Evolutionary conservation across 2,113 vertebrate species (phyloP).

Genomic region (Ariopsis seemanni): DNA sequence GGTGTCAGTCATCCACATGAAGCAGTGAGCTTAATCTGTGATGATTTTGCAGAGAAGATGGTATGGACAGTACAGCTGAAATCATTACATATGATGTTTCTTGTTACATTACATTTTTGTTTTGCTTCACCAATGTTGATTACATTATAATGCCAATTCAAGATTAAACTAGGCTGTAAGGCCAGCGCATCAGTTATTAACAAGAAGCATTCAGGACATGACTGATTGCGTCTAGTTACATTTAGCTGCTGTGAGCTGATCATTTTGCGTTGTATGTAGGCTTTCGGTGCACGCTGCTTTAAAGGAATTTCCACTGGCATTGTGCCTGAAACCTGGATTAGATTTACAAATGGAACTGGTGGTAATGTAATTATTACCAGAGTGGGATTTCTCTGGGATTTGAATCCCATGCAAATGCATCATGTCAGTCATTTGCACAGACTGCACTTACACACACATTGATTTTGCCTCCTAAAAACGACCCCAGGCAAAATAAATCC

Average conservation of each 20-base stretch:
- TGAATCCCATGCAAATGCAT: background rate
- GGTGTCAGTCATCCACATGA: background rate
- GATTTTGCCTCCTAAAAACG: background rate
- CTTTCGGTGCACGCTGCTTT: background rate
- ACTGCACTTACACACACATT: background rate
- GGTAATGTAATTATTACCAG: background rate
- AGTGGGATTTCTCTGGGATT: background rate
- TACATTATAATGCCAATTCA: background rate
- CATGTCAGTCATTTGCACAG: background rate
- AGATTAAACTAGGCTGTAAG: background rate
- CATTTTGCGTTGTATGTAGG: background rate
- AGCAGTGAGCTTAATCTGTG: background rate
- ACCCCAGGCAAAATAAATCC: background rate
- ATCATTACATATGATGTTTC: background rate
- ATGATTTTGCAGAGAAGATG: background rate
- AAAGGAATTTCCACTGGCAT: background rate
- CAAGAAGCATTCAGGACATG: background rate
- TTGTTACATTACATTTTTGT: background rate
- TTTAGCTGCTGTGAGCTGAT: background rate
- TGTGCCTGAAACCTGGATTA: background rate
- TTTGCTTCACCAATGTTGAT: background rate
- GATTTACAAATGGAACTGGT: background rate
- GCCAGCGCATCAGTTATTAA: background rate
- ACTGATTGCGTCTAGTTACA: background rate
- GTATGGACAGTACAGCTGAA: background rate